Base-by-base conservation (phyloP, 2,888 invertebrate species). In the Yponomeuta malinellus region DNA sequence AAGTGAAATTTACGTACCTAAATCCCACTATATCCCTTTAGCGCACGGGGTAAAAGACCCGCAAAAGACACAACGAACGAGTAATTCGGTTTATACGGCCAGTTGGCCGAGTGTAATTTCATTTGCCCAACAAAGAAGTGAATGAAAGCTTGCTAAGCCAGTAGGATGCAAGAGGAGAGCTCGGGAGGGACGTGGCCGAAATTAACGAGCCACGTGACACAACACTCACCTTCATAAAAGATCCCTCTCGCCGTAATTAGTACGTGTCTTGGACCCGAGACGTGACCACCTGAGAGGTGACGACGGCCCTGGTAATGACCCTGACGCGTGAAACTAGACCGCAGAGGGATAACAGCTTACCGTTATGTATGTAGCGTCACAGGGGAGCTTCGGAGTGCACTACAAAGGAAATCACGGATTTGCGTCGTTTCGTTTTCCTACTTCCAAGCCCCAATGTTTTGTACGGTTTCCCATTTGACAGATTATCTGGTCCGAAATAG, bases 181-280 rank as follows among this genome's bases (percentile, higher is more conserved):
- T 59, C 52, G 52, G 52, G 52, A 59, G 15, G 15, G 52, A 59
- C 52, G 52, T 59, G 52, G 52, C 52, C 12, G 15, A 59, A 59
- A 59, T 59, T 59, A 59, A 59, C 52, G 52, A 59, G 52, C 52
- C 52, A 15, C 52, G 52, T 59, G 52, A 59, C 52, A 52, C 52
- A 9, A 10, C 12, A 59, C 15, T 15, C 52, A 4, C 52, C 15
- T 59, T 15, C 52, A 59, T 59, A 59, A 59, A 59, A 59, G 52
- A 12, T 15, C 52, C 52, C 52, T 59, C 52, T 15, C 15, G 52
- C 52, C 3, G 15, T 59, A 59, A 59, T 59, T 59, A 59, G 52
- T 59, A 59, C 52, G 52, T 59, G 52, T 59, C 52, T 59, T 12
- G 52, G 15, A 59, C 52, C 15, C 15, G 52, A 43, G 52, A 59